Evolutionary conservation across 2,113 vertebrate species (phyloP).

Genomic region (Drymodes brunneopygia): DNA sequence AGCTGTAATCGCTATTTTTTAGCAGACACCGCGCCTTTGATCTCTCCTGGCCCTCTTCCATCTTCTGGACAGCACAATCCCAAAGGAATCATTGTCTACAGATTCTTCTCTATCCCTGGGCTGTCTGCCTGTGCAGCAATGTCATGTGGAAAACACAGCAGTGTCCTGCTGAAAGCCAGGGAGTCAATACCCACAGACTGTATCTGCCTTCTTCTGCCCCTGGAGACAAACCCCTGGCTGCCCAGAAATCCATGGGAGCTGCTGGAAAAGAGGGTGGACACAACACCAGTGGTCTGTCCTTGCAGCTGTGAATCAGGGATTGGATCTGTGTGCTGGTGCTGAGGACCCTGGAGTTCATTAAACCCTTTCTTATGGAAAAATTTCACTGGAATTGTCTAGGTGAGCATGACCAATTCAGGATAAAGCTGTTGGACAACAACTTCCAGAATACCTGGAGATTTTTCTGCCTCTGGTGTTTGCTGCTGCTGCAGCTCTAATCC

Average conservation of each 20-base stretch:
- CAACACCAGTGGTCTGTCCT: accelerated
- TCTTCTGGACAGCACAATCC: slow-evolving; percentile 10
- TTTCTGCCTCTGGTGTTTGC: not conserved
- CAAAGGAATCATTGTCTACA: not conserved
- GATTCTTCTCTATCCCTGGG: not conserved
- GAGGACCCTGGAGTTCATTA: accelerated
- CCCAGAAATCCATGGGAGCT: not conserved
- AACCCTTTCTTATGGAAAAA: not conserved
- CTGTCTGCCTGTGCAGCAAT: not conserved
- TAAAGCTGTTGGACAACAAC: not conserved
- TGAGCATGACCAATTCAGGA: not conserved
- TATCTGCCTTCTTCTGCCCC: not conserved
- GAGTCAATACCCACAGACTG: not conserved
- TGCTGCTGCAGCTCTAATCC: not conserved
- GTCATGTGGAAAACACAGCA: not conserved
- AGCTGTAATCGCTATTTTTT: not conserved
- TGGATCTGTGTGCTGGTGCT: not conserved
- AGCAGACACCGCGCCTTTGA: not conserved
- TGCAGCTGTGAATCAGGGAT: accelerated
- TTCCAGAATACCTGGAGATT: not conserved
- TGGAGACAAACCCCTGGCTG: not conserved
- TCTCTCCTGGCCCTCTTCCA: slow-evolving; percentile 23
- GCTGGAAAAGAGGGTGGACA: not conserved
- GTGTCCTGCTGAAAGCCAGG: accelerated
- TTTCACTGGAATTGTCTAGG: not conserved